Conservation (phyloP, 2,797 vertebrate genomes). For the Linurgus olivaceus region DNA sequence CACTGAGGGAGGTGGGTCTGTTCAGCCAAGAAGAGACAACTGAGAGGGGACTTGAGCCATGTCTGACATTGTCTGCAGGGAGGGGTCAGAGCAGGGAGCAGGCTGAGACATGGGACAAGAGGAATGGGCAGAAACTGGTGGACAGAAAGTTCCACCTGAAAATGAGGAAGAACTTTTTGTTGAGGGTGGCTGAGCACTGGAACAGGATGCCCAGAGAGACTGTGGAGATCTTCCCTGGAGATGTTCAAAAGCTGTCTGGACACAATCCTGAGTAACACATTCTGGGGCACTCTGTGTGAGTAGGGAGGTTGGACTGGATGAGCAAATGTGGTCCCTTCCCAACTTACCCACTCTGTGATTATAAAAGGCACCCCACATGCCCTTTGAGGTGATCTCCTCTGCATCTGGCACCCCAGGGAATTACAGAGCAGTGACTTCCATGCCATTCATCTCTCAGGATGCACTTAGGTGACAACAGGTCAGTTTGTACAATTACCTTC, state of each 20-base stretch:
- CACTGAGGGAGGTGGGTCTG: background rate
- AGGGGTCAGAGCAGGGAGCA: background rate
- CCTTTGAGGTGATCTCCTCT: background rate
- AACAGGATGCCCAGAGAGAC: background rate
- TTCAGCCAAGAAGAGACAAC: background rate
- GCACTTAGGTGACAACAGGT: accelerated
- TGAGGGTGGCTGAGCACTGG: background rate
- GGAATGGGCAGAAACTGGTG: background rate
- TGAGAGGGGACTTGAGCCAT: background rate
- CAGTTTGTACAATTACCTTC: background rate
- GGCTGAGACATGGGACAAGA: background rate
- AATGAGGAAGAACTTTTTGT: background rate
- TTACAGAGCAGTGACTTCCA: background rate
- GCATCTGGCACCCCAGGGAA: background rate
- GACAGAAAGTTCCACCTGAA: background rate
- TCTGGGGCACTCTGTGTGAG: background rate
- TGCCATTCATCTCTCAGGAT: background rate
- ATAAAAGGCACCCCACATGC: background rate
- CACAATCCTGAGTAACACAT: accelerated
- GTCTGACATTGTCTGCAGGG: background rate
- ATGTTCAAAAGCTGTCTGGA: background rate
- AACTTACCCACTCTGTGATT: background rate
- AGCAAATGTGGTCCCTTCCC: background rate
- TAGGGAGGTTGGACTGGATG: background rate
- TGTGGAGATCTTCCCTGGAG: background rate